Conservation (phyloP, 2,113 vertebrate genomes). For the Rhea pennata region DNA sequence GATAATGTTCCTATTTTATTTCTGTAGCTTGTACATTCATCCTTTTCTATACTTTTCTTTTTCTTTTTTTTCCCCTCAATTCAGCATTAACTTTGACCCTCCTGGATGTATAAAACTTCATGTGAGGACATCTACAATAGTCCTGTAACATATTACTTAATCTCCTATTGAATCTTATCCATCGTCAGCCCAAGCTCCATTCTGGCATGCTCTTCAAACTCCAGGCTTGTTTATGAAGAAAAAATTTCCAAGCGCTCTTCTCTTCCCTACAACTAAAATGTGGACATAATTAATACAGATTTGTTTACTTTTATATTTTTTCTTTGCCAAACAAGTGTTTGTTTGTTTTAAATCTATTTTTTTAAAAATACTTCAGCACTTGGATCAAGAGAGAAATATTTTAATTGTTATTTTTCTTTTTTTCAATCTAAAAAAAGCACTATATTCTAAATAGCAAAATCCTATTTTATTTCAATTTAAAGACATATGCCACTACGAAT, state of each 20-base stretch:
- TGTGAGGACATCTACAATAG: neutral
- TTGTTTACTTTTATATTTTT: conserved; percentile 47
- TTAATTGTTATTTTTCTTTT: conserved; percentile 27
- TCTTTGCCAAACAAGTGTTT: conserved; percentile 42
- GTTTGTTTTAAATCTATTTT: neutral
- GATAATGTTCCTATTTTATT: neutral
- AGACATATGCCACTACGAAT: neutral
- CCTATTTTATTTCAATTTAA: conserved; percentile 8
- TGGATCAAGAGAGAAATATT: conserved; percentile 27
- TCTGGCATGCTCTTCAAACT: conserved; percentile 26
- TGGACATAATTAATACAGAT: conserved; percentile 58
- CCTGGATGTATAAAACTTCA: neutral
- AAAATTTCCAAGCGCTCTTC: conserved; percentile 55
- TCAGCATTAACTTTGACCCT: neutral
- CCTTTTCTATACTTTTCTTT: neutral
- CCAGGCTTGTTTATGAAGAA: conserved; percentile 49
- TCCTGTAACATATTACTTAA: neutral
- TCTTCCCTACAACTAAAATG: conserved; percentile 44
- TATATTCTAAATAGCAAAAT: conserved; percentile 33
- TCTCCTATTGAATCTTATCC: conserved; percentile 7
- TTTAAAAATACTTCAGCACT: neutral
- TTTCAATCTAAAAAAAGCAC: neutral
- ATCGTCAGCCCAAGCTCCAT: neutral
- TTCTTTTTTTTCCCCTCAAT: neutral
- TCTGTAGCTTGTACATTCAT: neutral